phyloP scores from a whole-genome alignment of 2,888 invertebrate species.

The Odontocolon sp. region DNA sequence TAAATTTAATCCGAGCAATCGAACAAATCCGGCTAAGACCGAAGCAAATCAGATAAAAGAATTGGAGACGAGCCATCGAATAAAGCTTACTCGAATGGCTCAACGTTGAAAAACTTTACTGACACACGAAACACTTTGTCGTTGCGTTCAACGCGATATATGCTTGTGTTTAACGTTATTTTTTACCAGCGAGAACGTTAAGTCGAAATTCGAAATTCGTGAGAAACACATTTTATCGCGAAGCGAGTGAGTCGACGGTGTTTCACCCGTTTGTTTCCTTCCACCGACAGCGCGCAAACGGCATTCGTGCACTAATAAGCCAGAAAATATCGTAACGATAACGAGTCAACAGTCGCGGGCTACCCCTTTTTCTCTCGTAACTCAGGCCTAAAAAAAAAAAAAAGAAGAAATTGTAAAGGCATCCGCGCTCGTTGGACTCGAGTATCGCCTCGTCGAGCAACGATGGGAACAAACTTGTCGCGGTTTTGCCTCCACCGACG shows the following conservation, averaged over 20 bases:
- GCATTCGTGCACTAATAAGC: conserved; percentile 28
- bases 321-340: conserved; percentile 36
- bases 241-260: not conserved
- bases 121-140: conserved; percentile 9
- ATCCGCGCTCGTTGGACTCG: conserved; percentile 27
- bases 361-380: conserved; percentile 20
- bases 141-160: not conserved
- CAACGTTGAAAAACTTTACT: conserved; percentile 18
- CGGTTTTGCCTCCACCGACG: conserved; percentile 18
- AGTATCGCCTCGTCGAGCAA: conserved; percentile 20
- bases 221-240: conserved; percentile 17
- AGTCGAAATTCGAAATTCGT: not conserved
- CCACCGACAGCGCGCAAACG: not conserved
- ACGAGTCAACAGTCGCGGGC: conserved; percentile 42
- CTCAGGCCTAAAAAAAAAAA: conserved; percentile 6
- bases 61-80: too few relatives aligned
- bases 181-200: conserved; percentile 2
- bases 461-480: conserved; percentile 29
- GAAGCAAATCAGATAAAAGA: too few relatives aligned
- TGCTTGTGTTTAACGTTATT: conserved; percentile 7
- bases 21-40: too few relatives aligned
- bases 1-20: too few relatives aligned
- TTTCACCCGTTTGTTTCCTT: conserved; percentile 3
- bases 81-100: not conserved
- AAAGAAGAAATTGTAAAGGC: conserved; percentile 22